phyloP scores from a whole-genome alignment of 2,888 invertebrate species.

The Polyommatus iphigenia region DNA sequence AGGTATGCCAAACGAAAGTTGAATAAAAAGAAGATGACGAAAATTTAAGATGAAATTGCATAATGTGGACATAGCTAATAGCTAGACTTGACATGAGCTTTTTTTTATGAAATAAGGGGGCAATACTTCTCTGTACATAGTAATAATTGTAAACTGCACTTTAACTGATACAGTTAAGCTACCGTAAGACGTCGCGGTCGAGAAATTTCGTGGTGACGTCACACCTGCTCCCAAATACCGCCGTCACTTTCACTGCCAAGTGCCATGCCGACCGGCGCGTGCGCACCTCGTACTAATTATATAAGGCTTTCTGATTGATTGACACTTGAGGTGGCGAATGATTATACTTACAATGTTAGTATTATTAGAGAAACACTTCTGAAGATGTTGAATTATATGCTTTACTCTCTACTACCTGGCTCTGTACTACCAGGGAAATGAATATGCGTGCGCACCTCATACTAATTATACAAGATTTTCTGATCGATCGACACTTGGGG shows the following conservation, averaged over 20 bases:
- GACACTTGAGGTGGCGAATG: not conserved
- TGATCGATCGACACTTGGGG: not conserved
- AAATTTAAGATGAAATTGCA: too few relatives aligned
- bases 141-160: not conserved
- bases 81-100: too few relatives aligned
- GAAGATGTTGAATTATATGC: too few relatives aligned
- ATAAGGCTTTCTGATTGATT: conserved; percentile 37
- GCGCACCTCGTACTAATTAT: conserved; percentile 35
- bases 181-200: conserved; percentile 20
- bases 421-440: too few relatives aligned
- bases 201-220: conserved; percentile 55
- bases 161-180: conserved; percentile 21
- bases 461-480: conserved; percentile 37
- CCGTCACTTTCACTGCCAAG: conserved; percentile 71
- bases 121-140: not conserved
- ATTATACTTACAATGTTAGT: not conserved
- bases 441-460: conserved; percentile 44
- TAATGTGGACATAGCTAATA: too few relatives aligned
- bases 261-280: conserved; percentile 47
- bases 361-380: not conserved
- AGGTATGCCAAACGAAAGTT: too few relatives aligned
- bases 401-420: too few relatives aligned
- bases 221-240: conserved; percentile 66
- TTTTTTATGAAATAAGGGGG: too few relatives aligned
- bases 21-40: too few relatives aligned